phyloP scores from a whole-genome alignment of 2,888 invertebrate genomes.

The Eristalinus sepulchralis region DNA sequence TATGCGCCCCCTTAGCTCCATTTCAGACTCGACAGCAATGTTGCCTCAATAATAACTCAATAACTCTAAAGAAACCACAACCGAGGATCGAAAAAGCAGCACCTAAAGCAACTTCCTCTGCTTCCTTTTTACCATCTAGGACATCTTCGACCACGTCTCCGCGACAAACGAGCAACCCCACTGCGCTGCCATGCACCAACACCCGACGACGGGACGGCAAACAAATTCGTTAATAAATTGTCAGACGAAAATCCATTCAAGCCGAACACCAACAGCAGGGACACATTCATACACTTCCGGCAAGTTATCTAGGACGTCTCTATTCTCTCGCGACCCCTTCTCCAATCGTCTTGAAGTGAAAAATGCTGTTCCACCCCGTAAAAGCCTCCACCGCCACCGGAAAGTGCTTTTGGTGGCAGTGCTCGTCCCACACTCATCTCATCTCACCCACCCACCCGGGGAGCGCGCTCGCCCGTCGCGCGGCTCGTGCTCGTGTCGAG shows the following conservation, averaged over 20 bases:
- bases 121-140: background rate
- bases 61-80: no score
- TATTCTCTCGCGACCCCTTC: background rate
- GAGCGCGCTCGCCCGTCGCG: background rate
- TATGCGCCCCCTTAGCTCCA: no score
- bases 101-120: background rate
- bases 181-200: background rate
- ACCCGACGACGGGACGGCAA: background rate
- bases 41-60: no score
- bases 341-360: background rate
- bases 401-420: conserved; percentile 18
- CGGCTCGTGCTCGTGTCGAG: background rate
- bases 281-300: background rate
- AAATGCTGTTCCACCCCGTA: background rate
- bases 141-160: background rate
- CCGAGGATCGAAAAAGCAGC: no score
- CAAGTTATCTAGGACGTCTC: background rate
- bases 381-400: background rate
- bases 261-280: background rate
- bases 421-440: conserved; percentile 15
- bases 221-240: background rate
- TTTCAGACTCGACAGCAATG: no score
- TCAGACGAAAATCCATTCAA: background rate
- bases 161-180: background rate
- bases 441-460: conserved; percentile 56